Base-by-base conservation (phyloP, 2,888 invertebrate species). In the Acronicta alni region DNA sequence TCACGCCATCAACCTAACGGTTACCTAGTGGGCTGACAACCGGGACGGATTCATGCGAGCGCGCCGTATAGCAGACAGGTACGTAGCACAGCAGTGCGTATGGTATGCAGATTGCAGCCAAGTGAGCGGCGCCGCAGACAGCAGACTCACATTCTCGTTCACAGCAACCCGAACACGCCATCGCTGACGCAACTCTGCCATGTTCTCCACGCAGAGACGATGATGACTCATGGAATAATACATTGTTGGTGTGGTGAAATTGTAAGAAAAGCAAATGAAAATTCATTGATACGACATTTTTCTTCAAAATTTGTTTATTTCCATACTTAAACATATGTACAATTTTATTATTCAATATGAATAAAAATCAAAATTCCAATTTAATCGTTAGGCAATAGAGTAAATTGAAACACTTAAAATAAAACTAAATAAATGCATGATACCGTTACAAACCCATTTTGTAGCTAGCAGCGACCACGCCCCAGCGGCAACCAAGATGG, bases 401-500 rank as follows among this genome's bases (percentile, higher is more conserved):
- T 75, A 85, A 91, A 91, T 91, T 91, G 91, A 93, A 92, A 92
- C 84, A 85, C 83, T 85, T 85, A 81, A 75, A 80, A 81, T 69
- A 82, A 66, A 81, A 87, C 86, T 88, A 89, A 89, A 80, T 79
- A 92, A 89, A 75, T 94, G 94, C 86, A 94, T 93, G 89, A 94
- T 95, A 87, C 95, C 91, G 88, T 95, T 93, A 84, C 95, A 95
- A 88, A 95, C 95, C 89, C 95, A 96, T 91, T 88, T 90, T 95
- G 82, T 93, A 95, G 82, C 87, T 95, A 81, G 95, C 96, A 83
- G 96, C 96, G 78, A 92, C 96, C 85, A 94, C 83, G 94, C 95
- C 85, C 92, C 85, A 89, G 85, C 85, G 94, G 84, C 95, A 93
- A 84, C 96, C 96, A 96, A 92, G 91, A 93, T 92, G 92, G 91